Evolutionary conservation across 1,140 invertebrate species (phyloP).

Genomic region (Metopolophium dirhodum): DNA sequence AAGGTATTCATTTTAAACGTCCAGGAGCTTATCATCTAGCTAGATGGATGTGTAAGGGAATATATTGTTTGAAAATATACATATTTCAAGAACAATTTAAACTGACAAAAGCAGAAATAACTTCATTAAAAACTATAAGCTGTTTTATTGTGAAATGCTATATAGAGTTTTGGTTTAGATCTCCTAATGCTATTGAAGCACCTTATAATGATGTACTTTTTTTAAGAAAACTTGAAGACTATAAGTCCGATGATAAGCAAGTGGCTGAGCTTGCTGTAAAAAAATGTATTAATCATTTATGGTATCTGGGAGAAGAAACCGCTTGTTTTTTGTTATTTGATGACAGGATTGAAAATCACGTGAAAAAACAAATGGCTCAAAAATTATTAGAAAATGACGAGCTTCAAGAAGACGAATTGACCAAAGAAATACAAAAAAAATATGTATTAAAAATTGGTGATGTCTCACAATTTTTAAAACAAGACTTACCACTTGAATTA

Average conservation of each 20-base stretch:
- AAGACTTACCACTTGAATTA: conserved; percentile 4
- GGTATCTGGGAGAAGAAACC: conserved; percentile 38
- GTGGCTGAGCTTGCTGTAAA: not conserved
- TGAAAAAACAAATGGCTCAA: conserved; percentile 8
- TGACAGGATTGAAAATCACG: conserved; percentile 29
- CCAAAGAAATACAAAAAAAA: not conserved
- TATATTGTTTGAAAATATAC: conserved; percentile 57
- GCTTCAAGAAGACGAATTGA: not conserved
- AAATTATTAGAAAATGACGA: not conserved
- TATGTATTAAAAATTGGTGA: not conserved
- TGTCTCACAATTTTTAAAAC: not conserved
- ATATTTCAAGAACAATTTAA: conserved; percentile 23
- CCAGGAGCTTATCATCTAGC: conserved; percentile 62
- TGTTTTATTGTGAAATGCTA: conserved; percentile 30
- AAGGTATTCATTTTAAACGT: conserved; percentile 61
- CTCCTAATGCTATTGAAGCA: not conserved
- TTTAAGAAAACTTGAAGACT: conserved; percentile 26
- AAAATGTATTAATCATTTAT: conserved; percentile 22
- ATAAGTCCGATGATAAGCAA: not conserved
- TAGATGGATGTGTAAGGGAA: conserved; percentile 62
- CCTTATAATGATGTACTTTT: conserved; percentile 25
- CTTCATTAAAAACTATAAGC: conserved; percentile 19
- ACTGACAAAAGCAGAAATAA: conserved; percentile 2
- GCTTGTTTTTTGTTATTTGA: conserved; percentile 40
- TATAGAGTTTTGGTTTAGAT: conserved; percentile 11